A percentile compares a stretch with the other conserved stretches of the same genome.
phyloP scores from a whole-genome alignment of 2,888 invertebrate genomes.

The Disparrhopalites patrizii region DNA sequence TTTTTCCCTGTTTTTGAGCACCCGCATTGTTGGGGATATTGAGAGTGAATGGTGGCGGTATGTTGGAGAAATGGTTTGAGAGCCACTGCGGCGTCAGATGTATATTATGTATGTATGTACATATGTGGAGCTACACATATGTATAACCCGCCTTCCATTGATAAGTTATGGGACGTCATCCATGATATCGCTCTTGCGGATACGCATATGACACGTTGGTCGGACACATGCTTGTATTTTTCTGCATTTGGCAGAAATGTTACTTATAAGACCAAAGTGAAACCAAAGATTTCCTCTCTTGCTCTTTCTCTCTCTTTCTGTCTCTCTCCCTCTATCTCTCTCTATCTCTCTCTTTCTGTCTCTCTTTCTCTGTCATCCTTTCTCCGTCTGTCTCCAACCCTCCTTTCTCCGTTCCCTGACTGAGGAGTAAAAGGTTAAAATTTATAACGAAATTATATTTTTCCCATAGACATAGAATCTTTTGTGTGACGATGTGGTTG shows the following conservation, averaged over 20 bases:
- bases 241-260: background rate
- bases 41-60: no score
- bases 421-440: background rate
- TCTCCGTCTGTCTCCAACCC: background rate
- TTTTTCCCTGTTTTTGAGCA: background rate
- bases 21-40: background rate
- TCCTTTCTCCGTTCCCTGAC: background rate
- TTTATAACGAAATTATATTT: slow-evolving; percentile 5
- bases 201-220: slow-evolving; percentile 5
- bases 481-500: background rate
- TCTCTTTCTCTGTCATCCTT: background rate
- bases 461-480: no score
- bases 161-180: slow-evolving; percentile 6
- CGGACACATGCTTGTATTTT: slow-evolving; percentile 6
- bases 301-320: slow-evolving; percentile 2
- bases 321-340: background rate
- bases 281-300: background rate
- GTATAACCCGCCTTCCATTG: slow-evolving; percentile 4
- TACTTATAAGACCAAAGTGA: background rate
- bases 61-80: background rate
- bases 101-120: no score
- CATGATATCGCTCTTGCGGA: background rate
- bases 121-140: no score
- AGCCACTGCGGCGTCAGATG: no score
- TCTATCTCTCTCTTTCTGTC: slow-evolving; percentile 2